phyloP scores from a whole-genome alignment of 1,140 invertebrate genomes.

The Forficula auricularia region DNA sequence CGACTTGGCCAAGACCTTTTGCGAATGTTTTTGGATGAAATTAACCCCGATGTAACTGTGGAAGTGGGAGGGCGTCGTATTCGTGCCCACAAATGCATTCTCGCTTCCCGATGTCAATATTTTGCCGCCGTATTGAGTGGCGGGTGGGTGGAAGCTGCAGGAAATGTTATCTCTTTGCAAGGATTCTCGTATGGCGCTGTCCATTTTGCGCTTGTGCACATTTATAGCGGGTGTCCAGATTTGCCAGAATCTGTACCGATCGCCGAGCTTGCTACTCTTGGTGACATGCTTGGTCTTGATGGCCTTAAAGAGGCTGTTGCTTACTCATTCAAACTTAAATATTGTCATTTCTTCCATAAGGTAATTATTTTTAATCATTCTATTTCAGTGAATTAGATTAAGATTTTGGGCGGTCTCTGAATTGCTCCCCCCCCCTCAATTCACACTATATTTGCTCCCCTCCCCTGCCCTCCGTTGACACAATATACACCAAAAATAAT shows the following conservation, averaged over 20 bases:
- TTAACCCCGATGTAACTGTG: slow-evolving; percentile 65
- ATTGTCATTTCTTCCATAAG: slow-evolving; percentile 80
- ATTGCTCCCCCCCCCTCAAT: not conserved
- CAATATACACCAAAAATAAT: no score
- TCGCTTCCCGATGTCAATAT: slow-evolving; percentile 75
- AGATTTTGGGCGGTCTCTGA: not conserved
- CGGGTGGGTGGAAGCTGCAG: slow-evolving; percentile 58
- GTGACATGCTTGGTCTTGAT: slow-evolving; percentile 74
- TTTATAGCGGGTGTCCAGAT: slow-evolving; percentile 74
- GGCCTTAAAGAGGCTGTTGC: slow-evolving; percentile 77
- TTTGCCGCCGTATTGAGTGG: slow-evolving; percentile 77
- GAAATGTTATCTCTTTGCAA: slow-evolving; percentile 63
- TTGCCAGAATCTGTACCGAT: slow-evolving; percentile 62
- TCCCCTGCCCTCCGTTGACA: no score
- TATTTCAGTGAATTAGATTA: slow-evolving; percentile 8
- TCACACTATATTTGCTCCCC: not conserved
- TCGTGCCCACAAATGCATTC: slow-evolving; percentile 75
- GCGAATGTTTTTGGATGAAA: slow-evolving; percentile 75
- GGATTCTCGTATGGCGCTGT: slow-evolving; percentile 69
- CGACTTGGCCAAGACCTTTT: slow-evolving; percentile 68
- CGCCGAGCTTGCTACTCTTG: slow-evolving; percentile 65
- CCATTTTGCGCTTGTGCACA: slow-evolving; percentile 77
- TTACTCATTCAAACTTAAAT: slow-evolving; percentile 69
- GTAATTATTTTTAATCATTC: slow-evolving; percentile 28
- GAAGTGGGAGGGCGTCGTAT: slow-evolving; percentile 60